Base-by-base conservation (phyloP, 2,797 vertebrate species). In the Thripadectes ignobilis region DNA sequence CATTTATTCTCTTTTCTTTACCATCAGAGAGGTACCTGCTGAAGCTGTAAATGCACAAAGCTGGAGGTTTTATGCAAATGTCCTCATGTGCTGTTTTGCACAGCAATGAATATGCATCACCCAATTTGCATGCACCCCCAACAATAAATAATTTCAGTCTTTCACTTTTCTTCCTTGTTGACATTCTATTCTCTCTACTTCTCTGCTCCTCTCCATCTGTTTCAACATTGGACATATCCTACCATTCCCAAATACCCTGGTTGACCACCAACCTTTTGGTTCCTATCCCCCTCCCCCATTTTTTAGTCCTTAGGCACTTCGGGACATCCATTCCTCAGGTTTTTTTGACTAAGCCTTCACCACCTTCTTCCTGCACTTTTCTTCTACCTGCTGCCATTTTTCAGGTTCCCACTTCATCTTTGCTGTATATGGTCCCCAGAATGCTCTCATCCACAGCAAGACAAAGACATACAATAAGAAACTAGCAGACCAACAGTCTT, bases 1-100 rank as follows among this genome's bases (percentile, higher is more conserved):
- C 3, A 65, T 89, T 74, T 89, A 85, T 88, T 89, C 72, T 36
- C 51, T 72, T 62, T 81, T 67, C 63, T 72, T 65, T 73, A n/a
- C 45, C 36, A 55, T 23, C 46, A 24, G 41, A 85, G 72, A 81
- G 16, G 67, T 73, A 95, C 29, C 75, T 69, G 59, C 49, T 59
- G 32, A 62, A 76, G 22, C 4, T 58, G 61, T 19, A 83, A 77
- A 77, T 83, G 83, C 57, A 77, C 16, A 88, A 67, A 83, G 26
- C 58, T 82, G 66, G 14, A 83, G 36, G 23, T 69, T 82, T 95
- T 76, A 91, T 89, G 88, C 71, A 91, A 94, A 91, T 85, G 1
- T 36, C 24, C 51, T 62, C 52, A 73, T 59, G 78, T 88, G 46
- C 32, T 63, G 43, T 66, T 83, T 88, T 65, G 48, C 43, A 82